phyloP scores from a whole-genome alignment of 2,888 invertebrate genomes.

The Zaprionus bogoriensis region DNA sequence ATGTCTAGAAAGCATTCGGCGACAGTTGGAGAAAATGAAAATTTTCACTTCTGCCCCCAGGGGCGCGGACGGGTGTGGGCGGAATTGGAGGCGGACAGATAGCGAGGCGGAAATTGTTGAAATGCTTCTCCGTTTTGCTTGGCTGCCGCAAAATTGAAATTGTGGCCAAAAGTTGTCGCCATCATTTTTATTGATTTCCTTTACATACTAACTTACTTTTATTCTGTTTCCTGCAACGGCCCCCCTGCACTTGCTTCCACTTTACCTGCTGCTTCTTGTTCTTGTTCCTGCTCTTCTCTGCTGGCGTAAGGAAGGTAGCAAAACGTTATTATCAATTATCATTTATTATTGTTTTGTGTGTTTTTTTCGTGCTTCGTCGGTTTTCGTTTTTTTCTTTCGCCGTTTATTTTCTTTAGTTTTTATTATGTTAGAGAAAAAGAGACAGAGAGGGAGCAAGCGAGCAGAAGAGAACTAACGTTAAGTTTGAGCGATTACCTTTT shows the following conservation, averaged over 20 bases:
- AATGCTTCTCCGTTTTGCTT: conserved; percentile 50
- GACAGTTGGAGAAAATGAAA: conserved; percentile 60
- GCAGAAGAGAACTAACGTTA: neutral
- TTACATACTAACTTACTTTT: conserved; percentile 41
- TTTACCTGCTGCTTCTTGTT: neutral
- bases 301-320: conserved; percentile 69
- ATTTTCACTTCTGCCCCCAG: conserved; percentile 52
- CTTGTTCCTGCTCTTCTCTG: too few species aligned
- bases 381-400: conserved; percentile 1
- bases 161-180: conserved; percentile 71
- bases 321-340: conserved; percentile 77
- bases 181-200: conserved; percentile 75
- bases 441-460: neutral
- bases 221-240: conserved; percentile 15
- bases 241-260: too few species aligned
- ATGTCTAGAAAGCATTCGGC: conserved; percentile 50
- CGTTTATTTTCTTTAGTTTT: conserved; percentile 7
- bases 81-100: neutral
- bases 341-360: conserved; percentile 68
- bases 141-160: conserved; percentile 65
- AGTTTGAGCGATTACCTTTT: conserved; percentile 13
- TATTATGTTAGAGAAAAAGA: neutral
- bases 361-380: conserved; percentile 34
- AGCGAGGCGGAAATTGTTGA: conserved; percentile 60
- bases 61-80: neutral